These are phyloP conservation scores for Hafferia zeledoni DNA, from an alignment of 2,797 vertebrate genomes.

Conservation along the genomic window DNA sequence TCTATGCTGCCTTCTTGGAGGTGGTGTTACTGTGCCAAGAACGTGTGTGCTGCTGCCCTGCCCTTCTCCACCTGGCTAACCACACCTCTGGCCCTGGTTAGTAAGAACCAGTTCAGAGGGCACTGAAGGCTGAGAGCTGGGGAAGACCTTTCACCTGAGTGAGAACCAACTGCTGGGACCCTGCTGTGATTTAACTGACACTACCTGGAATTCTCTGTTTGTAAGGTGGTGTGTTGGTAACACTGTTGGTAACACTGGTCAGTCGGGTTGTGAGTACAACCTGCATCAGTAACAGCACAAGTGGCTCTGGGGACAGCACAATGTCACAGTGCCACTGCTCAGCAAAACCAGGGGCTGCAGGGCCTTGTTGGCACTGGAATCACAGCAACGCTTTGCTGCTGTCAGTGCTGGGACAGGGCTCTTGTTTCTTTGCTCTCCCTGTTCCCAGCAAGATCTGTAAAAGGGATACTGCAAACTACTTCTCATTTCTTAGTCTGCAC, in stretches of 20 bases:
- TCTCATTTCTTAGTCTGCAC: background rate
- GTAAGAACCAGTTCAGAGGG: background rate
- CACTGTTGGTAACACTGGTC: background rate
- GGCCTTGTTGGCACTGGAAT: background rate
- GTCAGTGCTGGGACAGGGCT: background rate
- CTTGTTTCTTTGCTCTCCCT: background rate
- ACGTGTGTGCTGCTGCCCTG: background rate
- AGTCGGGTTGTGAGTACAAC: background rate
- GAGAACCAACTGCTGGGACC: background rate
- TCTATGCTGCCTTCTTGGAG: background rate
- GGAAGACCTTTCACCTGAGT: background rate
- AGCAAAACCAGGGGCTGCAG: background rate
- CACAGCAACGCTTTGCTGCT: background rate
- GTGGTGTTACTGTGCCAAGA: background rate
- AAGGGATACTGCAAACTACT: background rate
- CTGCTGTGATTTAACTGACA: background rate
- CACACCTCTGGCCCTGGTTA: accelerated
- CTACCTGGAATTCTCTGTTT: background rate
- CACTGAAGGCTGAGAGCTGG: background rate
- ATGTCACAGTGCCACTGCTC: background rate
- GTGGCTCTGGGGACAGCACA: too few species aligned
- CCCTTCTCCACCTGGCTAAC: background rate
- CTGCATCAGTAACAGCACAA: too few species aligned
- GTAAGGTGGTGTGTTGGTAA: background rate
- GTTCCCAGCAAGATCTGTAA: background rate